Evolutionary conservation across 2,797 vertebrate species (phyloP).

Genomic region (Cryptoblepharus egeriae): DNA sequence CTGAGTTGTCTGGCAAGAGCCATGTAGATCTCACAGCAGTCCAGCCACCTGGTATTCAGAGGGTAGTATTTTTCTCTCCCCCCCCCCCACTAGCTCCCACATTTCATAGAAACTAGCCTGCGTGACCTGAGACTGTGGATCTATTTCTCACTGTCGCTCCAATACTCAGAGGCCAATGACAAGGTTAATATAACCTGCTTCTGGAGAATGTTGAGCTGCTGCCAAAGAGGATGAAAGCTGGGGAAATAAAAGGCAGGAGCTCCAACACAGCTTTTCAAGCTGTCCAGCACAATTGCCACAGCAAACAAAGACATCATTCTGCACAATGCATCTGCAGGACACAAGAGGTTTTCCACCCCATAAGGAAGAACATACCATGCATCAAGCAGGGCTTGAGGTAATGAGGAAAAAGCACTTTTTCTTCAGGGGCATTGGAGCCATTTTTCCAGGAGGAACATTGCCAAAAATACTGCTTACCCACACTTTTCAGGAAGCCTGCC

Average conservation of each 20-base stretch:
- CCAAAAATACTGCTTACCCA: not conserved
- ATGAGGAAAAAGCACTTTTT: not conserved
- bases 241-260: conserved; percentile 44
- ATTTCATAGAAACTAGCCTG: not conserved
- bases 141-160: conserved; percentile 10
- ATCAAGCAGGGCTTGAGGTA: not conserved
- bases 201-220: conserved; percentile 22
- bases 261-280: not conserved
- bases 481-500: not conserved
- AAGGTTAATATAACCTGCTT: conserved; percentile 30
- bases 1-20: not conserved
- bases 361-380: not conserved
- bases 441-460: not conserved
- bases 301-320: conserved; percentile 45
- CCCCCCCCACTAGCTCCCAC: no score
- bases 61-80: no score
- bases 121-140: not conserved
- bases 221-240: conserved; percentile 45
- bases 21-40: no score
- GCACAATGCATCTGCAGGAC: conserved; percentile 32
- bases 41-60: no score
- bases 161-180: conserved; percentile 1
- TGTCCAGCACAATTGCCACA: conserved; percentile 53
- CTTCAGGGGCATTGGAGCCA: not conserved
- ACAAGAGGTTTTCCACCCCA: not conserved